Evolutionary conservation across 2,113 vertebrate species (phyloP), one percentile per base, ranked within the genome.

Genomic region (Alethe castanea): DNA sequence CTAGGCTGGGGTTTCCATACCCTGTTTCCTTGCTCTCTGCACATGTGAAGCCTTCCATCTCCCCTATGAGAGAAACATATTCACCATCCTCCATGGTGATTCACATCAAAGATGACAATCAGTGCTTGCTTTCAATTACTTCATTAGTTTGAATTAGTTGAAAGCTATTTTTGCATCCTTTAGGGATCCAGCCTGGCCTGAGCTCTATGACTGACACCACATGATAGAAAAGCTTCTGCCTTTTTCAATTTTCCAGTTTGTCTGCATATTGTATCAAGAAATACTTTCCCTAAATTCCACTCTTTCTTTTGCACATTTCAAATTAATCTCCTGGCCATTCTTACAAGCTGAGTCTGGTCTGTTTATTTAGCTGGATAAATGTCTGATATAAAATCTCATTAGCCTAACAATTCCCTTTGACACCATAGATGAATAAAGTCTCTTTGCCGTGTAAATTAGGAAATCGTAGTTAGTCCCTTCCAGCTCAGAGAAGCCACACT

Each of bases 341-440:
- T 90, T 90, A 91, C 62, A 78, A 90, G 62, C 36, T 84, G 77
- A 94, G 53, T 81, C 76, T 79, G 33, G 54, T 72, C 61, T 93
- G 45, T 93, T 90, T 96, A 88, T 93, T 95, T 93, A 95, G 54
- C 78, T 82, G 54, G 33, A 94, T 94, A 79, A 93, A 95, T 65
- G 86, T 86, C 82, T 96, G 60, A 82, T 94, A 72, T 54, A 92
- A 96, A 96, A 95, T 92, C 90, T 95, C 82, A 86, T 95, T 97
- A 96, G 89, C 57, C 44, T 38, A 90, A 92, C 61, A 86, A 95
- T 95, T 95, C 85, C 80, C 92, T 92, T 94, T 92, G 85, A 88
- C 85, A 94, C 87, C 10, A 48, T 1, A 60, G 69, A 94, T 70
- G 65, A 95, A 87, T 45, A 67, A 80, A 85, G 28, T 78, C 72